Evolutionary conservation across 2,797 vertebrate genomes (phyloP), one percentile per base, ranked within the genome.

Genomic region (Steatocranus sp.): DNA sequence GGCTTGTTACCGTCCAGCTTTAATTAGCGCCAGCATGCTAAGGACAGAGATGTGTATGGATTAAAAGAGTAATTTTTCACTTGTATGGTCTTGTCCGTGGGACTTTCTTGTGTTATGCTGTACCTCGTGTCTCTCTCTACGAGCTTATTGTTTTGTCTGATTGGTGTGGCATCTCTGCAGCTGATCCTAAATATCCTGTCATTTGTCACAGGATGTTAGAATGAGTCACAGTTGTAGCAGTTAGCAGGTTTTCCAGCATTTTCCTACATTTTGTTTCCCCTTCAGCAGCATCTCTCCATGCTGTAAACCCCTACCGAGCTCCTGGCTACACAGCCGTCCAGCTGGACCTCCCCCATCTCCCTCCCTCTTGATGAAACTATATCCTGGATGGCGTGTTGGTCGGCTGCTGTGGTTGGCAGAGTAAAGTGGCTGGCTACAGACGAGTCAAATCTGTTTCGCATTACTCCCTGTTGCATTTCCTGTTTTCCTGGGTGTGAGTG

Each of bases 11-110:
- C 46, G 79, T 83, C 79, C 82, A 68, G 90, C 89, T 94, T 93
- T 96, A 95, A 96, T 96, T 94, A 95, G 93, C 70, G 18, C 66
- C 88, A 89, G 91, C 91, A 86, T 91, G 88, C 89, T 88, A 83
- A 75, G 56, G 41, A 76, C 68, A 41, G 58, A 63, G 32, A 58
- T 63, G 61, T 23, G 68, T 25, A 68, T 51, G 56, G 25, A 48
- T 48, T 48, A 8, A 18, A 46, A 73, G 66, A 73, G 15, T 30
- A 8, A 48, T 48, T 48, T 70, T 46, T 73, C 41, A 48, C 1
- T 48, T 48, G 25, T 30, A 43, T 30, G 17, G 10, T 48, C 7
- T 48, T 48, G 41, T 30, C 27, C 0, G 11, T 30, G 68, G 18
- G 68, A 30, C 11, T 27, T n/a, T 73, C 66, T 73, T 30, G 23